phyloP scores from a whole-genome alignment of 2,797 vertebrate species.

The Alauda arvensis region DNA sequence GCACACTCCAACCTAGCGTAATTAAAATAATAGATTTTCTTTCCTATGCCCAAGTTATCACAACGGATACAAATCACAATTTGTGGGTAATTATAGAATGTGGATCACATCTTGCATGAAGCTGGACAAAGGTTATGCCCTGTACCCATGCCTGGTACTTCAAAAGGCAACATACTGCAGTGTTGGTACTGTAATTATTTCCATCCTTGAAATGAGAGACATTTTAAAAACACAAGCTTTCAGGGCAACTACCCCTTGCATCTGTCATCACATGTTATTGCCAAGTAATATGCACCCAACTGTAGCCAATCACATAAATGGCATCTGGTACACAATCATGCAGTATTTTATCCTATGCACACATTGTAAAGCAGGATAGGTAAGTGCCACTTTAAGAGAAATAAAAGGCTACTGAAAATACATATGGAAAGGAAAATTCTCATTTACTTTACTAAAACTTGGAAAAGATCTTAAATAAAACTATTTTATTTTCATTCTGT shows the following conservation, averaged over 20 bases:
- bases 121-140: not conserved
- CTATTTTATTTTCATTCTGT: not conserved
- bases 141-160: not conserved
- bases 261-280: slow-evolving; percentile 15
- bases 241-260: not conserved
- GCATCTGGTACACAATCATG: not conserved
- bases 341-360: not conserved
- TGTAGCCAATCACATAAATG: not conserved
- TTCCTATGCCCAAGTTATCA: not conserved
- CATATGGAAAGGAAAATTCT: not conserved
- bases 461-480: not conserved
- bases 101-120: not conserved
- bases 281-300: not conserved
- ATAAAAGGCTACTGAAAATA: slow-evolving; percentile 7
- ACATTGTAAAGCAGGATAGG: not conserved
- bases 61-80: not conserved
- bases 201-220: not conserved
- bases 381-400: not conserved
- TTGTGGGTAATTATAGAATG: not conserved
- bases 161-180: not conserved
- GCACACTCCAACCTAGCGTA: not conserved
- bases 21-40: not conserved
- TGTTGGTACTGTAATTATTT: not conserved
- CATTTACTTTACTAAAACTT: not conserved
- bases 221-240: slow-evolving; percentile 1